Evolutionary conservation across 37 sponge, comb jelly and placozoan genomes (phyloP).

Genomic region (Ephydatia muelleri): DNA sequence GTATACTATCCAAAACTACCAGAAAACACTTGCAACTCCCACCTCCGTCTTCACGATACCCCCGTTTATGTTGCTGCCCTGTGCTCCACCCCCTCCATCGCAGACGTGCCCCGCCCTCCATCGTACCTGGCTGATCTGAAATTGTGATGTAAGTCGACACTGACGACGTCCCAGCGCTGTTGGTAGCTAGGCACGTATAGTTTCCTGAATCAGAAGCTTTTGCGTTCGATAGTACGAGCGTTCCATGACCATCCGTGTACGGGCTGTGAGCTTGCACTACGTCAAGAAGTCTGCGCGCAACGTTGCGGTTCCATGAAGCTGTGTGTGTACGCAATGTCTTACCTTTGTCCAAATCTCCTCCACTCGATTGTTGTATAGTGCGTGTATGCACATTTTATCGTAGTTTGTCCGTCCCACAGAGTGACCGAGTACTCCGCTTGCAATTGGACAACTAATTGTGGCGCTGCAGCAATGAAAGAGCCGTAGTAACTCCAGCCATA

Average conservation of each 20-base stretch:
- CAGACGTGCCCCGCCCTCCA: no score
- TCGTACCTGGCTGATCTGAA: background rate
- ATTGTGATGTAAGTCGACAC: background rate
- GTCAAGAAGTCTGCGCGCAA: background rate
- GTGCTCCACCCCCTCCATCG: background rate
- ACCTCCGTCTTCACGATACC: no score
- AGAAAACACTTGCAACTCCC: no score
- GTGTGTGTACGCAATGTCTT: background rate
- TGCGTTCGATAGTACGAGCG: background rate
- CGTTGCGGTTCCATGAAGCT: no score
- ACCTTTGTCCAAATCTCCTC: background rate
- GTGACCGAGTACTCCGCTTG: background rate
- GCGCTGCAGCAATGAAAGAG: background rate
- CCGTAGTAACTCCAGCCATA: background rate
- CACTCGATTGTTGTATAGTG: background rate
- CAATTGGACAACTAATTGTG: background rate
- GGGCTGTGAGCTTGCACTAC: background rate
- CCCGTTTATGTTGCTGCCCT: no score
- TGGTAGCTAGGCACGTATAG: background rate
- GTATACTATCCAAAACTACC: no score
- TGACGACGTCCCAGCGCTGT: background rate
- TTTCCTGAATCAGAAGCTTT: background rate
- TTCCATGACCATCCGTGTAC: background rate
- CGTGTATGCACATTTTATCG: background rate
- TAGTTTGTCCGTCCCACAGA: background rate